phyloP scores from a whole-genome alignment of 2,113 vertebrate species.

The Amazona guildingii region DNA sequence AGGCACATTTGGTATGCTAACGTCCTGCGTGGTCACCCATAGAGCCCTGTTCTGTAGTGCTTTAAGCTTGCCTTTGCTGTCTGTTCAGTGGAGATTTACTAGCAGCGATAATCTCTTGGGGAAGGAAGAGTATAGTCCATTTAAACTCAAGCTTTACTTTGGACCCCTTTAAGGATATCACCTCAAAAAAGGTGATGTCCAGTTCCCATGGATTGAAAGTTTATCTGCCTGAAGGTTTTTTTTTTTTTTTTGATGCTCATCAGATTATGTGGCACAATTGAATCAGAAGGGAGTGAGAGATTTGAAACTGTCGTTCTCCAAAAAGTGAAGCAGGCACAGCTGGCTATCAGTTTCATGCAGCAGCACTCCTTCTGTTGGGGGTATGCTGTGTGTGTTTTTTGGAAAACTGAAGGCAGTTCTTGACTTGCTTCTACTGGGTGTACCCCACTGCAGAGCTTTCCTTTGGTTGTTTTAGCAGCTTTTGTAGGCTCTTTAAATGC shows the following conservation, averaged over 20 bases:
- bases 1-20: background rate
- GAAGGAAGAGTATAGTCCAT: background rate
- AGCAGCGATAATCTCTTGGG: background rate
- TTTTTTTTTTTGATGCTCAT: background rate
- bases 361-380: background rate
- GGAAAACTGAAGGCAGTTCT: background rate
- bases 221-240: background rate
- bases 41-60: background rate
- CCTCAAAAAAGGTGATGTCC: background rate
- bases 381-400: background rate
- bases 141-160: background rate
- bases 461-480: background rate
- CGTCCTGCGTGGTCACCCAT: accelerated
- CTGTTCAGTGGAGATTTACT: background rate
- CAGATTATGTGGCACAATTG: accelerated
- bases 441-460: background rate
- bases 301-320: background rate
- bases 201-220: background rate
- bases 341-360: background rate
- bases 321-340: background rate
- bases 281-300: background rate
- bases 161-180: background rate
- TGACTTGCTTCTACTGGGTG: background rate
- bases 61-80: background rate
- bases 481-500: background rate